phyloP scores from a whole-genome alignment of 2,797 vertebrate species.

The Smutsia gigantea region DNA sequence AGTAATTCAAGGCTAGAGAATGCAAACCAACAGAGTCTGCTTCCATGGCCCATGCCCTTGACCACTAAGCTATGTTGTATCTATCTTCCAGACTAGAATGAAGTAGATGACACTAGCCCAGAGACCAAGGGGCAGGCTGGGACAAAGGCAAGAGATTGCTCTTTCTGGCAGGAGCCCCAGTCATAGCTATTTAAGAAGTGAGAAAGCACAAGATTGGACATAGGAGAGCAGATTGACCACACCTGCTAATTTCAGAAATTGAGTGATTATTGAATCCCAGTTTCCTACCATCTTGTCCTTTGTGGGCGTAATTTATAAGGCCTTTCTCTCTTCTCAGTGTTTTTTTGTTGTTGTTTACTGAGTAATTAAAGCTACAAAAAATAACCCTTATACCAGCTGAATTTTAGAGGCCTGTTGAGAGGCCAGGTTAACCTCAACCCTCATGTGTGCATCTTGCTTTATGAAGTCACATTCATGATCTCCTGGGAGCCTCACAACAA shows the following conservation, averaged over 20 bases:
- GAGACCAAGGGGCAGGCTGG: constrained; percentile 29
- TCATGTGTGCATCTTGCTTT: not conserved
- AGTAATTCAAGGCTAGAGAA: not conserved
- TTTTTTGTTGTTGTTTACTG: not conserved
- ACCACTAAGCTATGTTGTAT: not conserved
- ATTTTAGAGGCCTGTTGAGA: not conserved
- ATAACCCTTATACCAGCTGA: not conserved
- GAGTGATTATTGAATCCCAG: not conserved
- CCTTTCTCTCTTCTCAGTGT: not conserved
- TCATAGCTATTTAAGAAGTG: not conserved
- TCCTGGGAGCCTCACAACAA: not conserved
- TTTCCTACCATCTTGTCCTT: not conserved
- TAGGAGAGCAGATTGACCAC: not conserved
- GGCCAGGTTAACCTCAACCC: not conserved
- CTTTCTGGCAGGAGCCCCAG: not conserved
- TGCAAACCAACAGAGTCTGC: not conserved
- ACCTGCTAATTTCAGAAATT: constrained; percentile 36
- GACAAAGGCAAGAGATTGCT: not conserved
- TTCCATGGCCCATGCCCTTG: not conserved
- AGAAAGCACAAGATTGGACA: not conserved
- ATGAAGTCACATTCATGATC: not conserved
- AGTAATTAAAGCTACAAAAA: not conserved
- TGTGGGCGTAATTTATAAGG: not conserved
- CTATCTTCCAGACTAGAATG: not conserved
- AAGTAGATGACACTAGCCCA: not conserved